Percentiles rank a stretch among this genome's conserved stretches.
Evolutionary conservation across 2,113 vertebrate species (phyloP).

Genomic region (Pedetes capensis): DNA sequence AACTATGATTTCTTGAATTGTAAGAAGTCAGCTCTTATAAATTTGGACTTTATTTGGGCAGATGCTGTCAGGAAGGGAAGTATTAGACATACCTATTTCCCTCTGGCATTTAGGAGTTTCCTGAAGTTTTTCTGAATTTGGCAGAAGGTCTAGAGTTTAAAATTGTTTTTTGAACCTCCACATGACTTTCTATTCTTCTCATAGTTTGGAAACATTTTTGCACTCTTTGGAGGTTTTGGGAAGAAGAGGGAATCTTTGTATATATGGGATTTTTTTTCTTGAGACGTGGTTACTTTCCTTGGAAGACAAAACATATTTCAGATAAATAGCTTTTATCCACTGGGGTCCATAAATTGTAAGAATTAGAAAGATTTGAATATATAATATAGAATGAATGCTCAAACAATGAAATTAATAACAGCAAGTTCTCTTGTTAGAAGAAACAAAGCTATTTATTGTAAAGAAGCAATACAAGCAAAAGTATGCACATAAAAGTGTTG

Average conservation of each 20-base stretch:
- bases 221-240: background rate
- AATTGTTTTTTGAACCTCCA: background rate
- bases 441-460: background rate
- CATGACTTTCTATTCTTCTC: background rate
- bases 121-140: background rate
- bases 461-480: background rate
- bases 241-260: background rate
- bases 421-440: background rate
- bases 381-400: background rate
- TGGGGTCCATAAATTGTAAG: background rate
- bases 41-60: background rate
- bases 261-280: background rate
- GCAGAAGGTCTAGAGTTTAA: background rate
- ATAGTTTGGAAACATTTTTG: background rate
- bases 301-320: background rate
- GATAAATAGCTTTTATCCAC: background rate
- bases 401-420: background rate
- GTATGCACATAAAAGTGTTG: background rate
- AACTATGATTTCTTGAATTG: background rate
- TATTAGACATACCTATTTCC: background rate
- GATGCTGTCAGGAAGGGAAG: background rate
- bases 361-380: slow-evolving; percentile 13
- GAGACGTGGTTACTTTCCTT: background rate
- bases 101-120: background rate
- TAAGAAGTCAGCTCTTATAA: background rate